Conservation (phyloP, 2,888 invertebrate species). For the Oasisia sp. region DNA sequence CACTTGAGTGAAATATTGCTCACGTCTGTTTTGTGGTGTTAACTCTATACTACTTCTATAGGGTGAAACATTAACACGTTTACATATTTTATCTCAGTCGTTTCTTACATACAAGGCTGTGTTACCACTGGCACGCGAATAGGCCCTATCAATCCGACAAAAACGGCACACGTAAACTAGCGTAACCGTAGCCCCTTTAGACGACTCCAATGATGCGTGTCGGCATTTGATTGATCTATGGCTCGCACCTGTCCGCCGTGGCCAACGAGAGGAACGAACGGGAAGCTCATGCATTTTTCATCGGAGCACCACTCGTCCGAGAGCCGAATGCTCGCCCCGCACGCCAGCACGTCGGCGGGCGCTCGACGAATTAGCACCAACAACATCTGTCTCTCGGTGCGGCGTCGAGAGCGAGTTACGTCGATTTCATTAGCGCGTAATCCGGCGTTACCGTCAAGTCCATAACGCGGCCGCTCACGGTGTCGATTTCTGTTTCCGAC, state of each 20-base stretch:
- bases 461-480: background rate
- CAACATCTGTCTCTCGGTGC: background rate
- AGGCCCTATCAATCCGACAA: background rate
- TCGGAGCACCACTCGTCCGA: background rate
- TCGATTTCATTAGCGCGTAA: background rate
- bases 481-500: background rate
- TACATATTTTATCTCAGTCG: background rate
- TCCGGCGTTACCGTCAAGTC: background rate
- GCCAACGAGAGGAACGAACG: background rate
- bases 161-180: background rate
- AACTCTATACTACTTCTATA: background rate
- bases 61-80: background rate
- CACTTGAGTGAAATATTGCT: background rate
- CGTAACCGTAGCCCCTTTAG: background rate
- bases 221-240: background rate
- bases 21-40: background rate
- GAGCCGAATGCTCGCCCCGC: background rate
- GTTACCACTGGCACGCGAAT: background rate
- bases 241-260: background rate
- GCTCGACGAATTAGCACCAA: background rate
- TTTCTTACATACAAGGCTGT: background rate
- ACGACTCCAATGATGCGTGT: background rate
- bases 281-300: slow-evolving; percentile 10
- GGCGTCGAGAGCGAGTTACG: background rate
- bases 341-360: background rate